These are phyloP conservation scores for Uloborus plumipes DNA, from an alignment of 2,888 invertebrate species.

Conservation along the genomic window DNA sequence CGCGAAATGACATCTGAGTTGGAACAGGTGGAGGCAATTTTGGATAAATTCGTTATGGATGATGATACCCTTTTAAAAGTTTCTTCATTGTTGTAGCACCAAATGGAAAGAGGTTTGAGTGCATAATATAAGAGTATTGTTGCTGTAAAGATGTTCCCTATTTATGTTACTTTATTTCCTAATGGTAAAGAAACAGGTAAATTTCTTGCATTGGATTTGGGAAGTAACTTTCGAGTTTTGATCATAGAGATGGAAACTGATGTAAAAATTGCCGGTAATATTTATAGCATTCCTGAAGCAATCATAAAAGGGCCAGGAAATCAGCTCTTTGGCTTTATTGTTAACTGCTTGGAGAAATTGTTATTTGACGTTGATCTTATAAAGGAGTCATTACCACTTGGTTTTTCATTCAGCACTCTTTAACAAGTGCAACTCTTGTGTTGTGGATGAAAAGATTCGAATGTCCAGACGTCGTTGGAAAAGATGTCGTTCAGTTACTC, in stretches of 20 bases:
- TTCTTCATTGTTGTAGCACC: slow-evolving; percentile 76
- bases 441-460: slow-evolving; percentile 98
- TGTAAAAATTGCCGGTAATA: slow-evolving; percentile 94
- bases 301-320: slow-evolving; percentile 93
- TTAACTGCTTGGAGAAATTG: slow-evolving; percentile 90
- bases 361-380: slow-evolving; percentile 86
- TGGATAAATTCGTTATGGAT: slow-evolving; percentile 79
- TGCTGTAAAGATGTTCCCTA: slow-evolving; percentile 93
- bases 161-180: slow-evolving; percentile 94
- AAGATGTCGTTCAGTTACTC: slow-evolving; percentile 90
- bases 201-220: slow-evolving; percentile 95
- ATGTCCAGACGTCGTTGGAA: slow-evolving; percentile 88
- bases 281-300: slow-evolving; percentile 93
- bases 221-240: slow-evolving; percentile 96
- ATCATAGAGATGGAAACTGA: slow-evolving; percentile 88
- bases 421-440: slow-evolving; percentile 87
- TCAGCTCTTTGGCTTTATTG: slow-evolving; percentile 93
- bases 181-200: slow-evolving; percentile 87
- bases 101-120: slow-evolving; percentile 84
- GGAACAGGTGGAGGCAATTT: slow-evolving; percentile 52
- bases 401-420: slow-evolving; percentile 95
- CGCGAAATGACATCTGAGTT: too few relatives aligned
- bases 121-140: slow-evolving; percentile 83
- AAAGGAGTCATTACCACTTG: slow-evolving; percentile 84
- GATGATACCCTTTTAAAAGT: slow-evolving; percentile 84